Percentiles rank a stretch among this genome's conserved stretches.
Conservation (phyloP, 2,113 vertebrate species). For the Zapornia atra region DNA sequence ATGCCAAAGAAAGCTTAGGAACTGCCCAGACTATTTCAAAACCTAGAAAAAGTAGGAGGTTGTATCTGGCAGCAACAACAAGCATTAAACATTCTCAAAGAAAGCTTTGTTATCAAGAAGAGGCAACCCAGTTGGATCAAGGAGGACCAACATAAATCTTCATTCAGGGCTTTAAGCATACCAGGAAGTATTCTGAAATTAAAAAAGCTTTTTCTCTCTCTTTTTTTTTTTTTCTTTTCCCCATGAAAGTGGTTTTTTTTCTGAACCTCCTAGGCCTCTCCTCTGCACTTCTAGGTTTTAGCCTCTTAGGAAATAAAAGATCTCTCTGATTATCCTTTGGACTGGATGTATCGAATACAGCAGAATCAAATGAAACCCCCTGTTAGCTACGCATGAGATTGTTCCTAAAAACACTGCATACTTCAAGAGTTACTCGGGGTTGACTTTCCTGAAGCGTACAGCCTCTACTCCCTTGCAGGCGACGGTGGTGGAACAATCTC, state of each 20-base stretch:
- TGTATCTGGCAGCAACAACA: conserved; percentile 54
- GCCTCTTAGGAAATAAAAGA: background rate
- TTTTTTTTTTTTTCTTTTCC: background rate
- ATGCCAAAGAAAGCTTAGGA: conserved; percentile 66
- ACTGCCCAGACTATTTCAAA: conserved; percentile 60
- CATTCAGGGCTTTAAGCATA: background rate
- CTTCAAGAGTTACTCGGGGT: background rate
- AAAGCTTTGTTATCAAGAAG: conserved; percentile 49
- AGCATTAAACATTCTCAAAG: conserved; percentile 48
- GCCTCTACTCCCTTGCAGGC: rapidly evolving
- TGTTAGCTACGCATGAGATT: background rate
- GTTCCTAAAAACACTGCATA: background rate
- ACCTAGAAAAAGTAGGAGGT: conserved; percentile 40
- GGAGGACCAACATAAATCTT: conserved; percentile 38
- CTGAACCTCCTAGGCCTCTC: background rate
- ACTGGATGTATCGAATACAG: background rate
- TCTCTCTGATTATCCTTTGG: background rate
- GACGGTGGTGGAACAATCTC: background rate
- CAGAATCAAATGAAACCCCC: rapidly evolving
- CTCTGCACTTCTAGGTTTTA: background rate
- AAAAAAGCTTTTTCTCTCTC: background rate
- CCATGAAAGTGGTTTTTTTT: background rate
- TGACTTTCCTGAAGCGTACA: background rate
- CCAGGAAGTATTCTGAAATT: background rate
- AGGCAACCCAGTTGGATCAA: conserved; percentile 26